Percentiles rank a stretch among this genome's conserved stretches.
Conservation (phyloP, 92 coral and sea anemone genomes). For the Plumapathes pennacea region DNA sequence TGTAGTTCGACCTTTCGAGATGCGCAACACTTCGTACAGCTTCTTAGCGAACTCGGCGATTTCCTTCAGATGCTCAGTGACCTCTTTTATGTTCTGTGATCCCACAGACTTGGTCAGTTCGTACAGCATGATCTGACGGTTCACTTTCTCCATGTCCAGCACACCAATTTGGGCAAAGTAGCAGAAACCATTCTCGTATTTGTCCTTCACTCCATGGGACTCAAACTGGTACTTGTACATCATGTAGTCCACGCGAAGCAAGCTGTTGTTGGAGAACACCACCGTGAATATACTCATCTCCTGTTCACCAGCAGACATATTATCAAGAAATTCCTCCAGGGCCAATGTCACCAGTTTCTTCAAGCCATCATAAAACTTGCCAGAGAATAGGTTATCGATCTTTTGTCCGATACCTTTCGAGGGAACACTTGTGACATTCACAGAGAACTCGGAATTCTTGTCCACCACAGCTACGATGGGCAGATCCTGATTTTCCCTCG, state of each 20-base stretch:
- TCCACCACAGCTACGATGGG: constrained; percentile 47
- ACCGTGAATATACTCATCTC: constrained; percentile 12
- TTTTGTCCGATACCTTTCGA: constrained; percentile 2
- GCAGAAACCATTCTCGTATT: constrained; percentile 27
- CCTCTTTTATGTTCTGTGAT: constrained; percentile 10
- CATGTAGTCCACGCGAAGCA: constrained; percentile 39
- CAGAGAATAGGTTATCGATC: constrained; percentile 3
- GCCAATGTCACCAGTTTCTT: constrained; percentile 3
- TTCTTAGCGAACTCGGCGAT: constrained; percentile 19
- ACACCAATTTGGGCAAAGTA: constrained; percentile 35
- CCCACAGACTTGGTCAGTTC: constrained; percentile 31
- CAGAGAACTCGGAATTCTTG: constrained; percentile 13
- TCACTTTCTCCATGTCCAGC: constrained; percentile 27
- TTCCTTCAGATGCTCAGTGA: constrained; percentile 8
- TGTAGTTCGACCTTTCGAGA: too few species aligned
- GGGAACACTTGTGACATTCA: constrained; percentile 14
- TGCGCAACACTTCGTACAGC: constrained; percentile 22
- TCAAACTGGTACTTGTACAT: constrained; percentile 32
- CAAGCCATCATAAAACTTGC: constrained; percentile 29
- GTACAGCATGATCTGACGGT: constrained; percentile 34
- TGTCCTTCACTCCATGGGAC: constrained; percentile 5
- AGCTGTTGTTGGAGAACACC: constrained; percentile 40
- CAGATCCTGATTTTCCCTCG: constrained; percentile 32
- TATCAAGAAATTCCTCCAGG: constrained; percentile 21
- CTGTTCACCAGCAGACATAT: constrained; percentile 29